These are phyloP conservation scores for Kradibia gibbosae DNA, from an alignment of 1,140 invertebrate genomes.

Conservation along the genomic window DNA sequence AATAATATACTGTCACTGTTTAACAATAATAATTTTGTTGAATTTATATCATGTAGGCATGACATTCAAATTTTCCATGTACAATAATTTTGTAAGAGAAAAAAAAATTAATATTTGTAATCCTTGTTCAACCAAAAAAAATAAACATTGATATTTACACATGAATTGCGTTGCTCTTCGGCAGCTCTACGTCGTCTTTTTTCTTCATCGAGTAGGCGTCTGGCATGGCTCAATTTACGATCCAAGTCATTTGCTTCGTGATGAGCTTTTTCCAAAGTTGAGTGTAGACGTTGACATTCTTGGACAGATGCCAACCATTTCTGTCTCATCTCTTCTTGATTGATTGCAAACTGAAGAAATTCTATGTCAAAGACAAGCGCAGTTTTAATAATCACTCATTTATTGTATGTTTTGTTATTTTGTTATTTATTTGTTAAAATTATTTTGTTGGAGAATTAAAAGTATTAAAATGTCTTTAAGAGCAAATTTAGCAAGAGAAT, in stretches of 20 bases:
- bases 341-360: constrained; percentile 80
- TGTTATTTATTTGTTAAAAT: too few relatives aligned
- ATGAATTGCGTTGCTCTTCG: constrained; percentile 77
- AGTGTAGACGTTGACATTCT: constrained; percentile 79
- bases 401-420: too few relatives aligned
- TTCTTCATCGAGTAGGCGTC: constrained; percentile 84
- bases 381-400: background rate
- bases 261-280: constrained; percentile 78
- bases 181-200: constrained; percentile 77
- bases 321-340: constrained; percentile 80
- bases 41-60: too few relatives aligned
- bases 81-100: too few relatives aligned
- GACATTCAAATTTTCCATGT: too few relatives aligned
- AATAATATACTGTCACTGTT: too few relatives aligned
- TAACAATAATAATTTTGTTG: too few relatives aligned
- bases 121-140: background rate
- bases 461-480: too few relatives aligned
- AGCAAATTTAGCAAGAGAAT: too few relatives aligned
- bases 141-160: constrained; percentile 68
- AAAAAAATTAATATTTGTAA: background rate
- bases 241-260: constrained; percentile 80
- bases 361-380: constrained; percentile 70
- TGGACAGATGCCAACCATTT: constrained; percentile 80
- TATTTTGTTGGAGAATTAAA: too few relatives aligned
- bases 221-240: constrained; percentile 83